Evolutionary conservation across 2,888 invertebrate species (phyloP).

Genomic region (Papilio demoleus): DNA sequence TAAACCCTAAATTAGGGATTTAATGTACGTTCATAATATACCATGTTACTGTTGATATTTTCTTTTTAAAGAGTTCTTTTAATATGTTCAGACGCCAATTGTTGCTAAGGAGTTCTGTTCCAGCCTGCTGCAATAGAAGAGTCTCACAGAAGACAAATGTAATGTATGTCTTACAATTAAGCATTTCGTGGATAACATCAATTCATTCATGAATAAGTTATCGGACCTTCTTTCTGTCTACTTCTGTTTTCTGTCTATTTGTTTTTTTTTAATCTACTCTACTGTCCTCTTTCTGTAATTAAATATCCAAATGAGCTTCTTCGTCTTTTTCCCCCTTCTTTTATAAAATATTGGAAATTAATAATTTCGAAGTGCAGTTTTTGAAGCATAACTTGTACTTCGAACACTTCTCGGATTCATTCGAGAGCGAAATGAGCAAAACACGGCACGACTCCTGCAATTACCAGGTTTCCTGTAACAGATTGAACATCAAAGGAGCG

Average conservation of each 20-base stretch:
- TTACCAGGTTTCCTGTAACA: slow-evolving; percentile 75
- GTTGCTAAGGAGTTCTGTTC: not conserved
- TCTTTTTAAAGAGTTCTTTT: not conserved
- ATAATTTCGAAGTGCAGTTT: slow-evolving; percentile 19
- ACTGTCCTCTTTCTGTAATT: not conserved
- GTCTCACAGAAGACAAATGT: too few relatives aligned
- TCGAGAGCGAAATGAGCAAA: slow-evolving; percentile 51
- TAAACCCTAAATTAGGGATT: slow-evolving; percentile 59
- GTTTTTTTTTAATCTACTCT: too few relatives aligned
- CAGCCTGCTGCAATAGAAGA: not conserved
- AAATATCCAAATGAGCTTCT: not conserved
- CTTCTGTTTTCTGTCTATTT: too few relatives aligned
- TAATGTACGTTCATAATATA: not conserved
- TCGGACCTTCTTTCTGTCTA: too few relatives aligned
- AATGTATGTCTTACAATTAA: too few relatives aligned
- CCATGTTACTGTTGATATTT: not conserved
- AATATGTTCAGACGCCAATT: not conserved
- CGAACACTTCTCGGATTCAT: slow-evolving; percentile 39
- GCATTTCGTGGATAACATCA: too few relatives aligned
- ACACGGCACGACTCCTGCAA: slow-evolving; percentile 62
- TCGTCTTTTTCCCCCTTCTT: not conserved
- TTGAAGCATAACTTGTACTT: slow-evolving; percentile 39
- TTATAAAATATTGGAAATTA: slow-evolving; percentile 47
- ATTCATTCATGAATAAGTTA: too few relatives aligned
- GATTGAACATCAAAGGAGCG: slow-evolving; percentile 80